Evolutionary conservation across 2,113 vertebrate genomes (phyloP), one percentile per base, ranked within the genome.

Genomic region (Xiphias gladius): DNA sequence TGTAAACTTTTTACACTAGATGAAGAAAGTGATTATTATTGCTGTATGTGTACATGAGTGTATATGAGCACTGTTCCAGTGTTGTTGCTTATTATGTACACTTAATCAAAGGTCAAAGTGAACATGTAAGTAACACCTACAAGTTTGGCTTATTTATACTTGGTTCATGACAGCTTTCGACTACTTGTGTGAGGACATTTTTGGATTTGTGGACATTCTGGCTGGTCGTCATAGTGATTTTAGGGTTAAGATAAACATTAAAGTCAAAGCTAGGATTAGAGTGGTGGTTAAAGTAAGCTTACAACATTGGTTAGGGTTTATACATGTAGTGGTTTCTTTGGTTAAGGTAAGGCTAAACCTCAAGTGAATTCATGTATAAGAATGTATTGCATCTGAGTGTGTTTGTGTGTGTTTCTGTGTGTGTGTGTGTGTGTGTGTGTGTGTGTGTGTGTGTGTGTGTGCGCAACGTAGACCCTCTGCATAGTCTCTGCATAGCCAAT

Each of bases 401-500:
- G 9, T 64, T 41, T 46, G 5, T 39, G 13, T 65, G 20, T 43
- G 7, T 72, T 35, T n/a, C n/a, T n/a, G n/a, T n/a, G n/a, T n/a
- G n/a, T n/a, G n/a, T n/a, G n/a, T n/a, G n/a, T n/a, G n/a, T 39
- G 14, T 55, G 62, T 76, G 50, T 73, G 50, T 71, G 13, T 41
- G 46, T 64, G 28, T 65, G 55, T 67, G 39, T 57, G 55, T 62
- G 50, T 52, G 26, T 66, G 22, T 75, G 68, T 54, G 55, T 39
- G 24, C 28, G 52, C 62, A 28, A 26, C 20, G 14, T 22, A 83
- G 68, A 84, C 78, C 71, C 78, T 80, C 64, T 85, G 75, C 58
- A 65, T 58, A 63, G 73, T 73, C 75, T 75, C 86, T 73, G 80
- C 83, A 67, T 57, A 87, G 76, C 86, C 88, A 91, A 92, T 88